Conservation (phyloP, 2,888 invertebrate species). For the Dascillus cervinus region DNA sequence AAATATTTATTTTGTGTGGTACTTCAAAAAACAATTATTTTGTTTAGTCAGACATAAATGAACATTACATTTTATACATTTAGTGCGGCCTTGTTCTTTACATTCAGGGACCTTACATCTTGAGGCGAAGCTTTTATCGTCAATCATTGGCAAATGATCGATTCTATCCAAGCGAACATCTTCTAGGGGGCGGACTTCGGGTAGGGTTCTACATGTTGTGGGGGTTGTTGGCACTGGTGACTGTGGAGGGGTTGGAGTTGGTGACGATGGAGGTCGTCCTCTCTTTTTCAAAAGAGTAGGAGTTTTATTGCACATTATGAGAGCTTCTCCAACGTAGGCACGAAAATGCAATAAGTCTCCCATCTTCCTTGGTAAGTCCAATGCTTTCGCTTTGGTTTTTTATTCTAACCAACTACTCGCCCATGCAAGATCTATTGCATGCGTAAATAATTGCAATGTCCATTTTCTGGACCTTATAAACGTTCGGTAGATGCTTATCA, state of each 20-base stretch:
- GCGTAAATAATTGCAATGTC: slow-evolving; percentile 10
- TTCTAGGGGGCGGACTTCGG: too few relatives aligned
- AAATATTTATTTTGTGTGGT: too few relatives aligned
- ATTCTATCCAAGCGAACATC: slow-evolving; percentile 1
- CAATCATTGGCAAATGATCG: slow-evolving; percentile 1
- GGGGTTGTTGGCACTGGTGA: too few relatives aligned
- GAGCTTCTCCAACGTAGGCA: slow-evolving; percentile 1
- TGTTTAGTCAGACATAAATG: slow-evolving; percentile 1
- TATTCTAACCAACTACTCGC: slow-evolving; percentile 20
- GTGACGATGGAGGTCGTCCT: too few relatives aligned
- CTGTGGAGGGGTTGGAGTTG: too few relatives aligned
- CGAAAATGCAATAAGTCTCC: slow-evolving; percentile 6
- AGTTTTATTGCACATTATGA: too few relatives aligned
- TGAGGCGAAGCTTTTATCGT: not conserved
- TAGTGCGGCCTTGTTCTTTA: not conserved
- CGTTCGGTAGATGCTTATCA: slow-evolving; percentile 16
- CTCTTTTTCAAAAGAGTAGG: too few relatives aligned
- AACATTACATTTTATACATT: slow-evolving; percentile 1
- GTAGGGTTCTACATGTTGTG: too few relatives aligned
- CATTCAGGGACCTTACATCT: not conserved
- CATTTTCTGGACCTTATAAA: slow-evolving; percentile 16
- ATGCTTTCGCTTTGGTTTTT: slow-evolving; percentile 4
- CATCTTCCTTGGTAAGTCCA: slow-evolving; percentile 6
- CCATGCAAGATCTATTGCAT: slow-evolving; percentile 16
- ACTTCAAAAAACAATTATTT: too few relatives aligned